These are phyloP conservation scores for Danio albolineatus DNA, from an alignment of 2,797 vertebrate genomes.

Conservation along the genomic window DNA sequence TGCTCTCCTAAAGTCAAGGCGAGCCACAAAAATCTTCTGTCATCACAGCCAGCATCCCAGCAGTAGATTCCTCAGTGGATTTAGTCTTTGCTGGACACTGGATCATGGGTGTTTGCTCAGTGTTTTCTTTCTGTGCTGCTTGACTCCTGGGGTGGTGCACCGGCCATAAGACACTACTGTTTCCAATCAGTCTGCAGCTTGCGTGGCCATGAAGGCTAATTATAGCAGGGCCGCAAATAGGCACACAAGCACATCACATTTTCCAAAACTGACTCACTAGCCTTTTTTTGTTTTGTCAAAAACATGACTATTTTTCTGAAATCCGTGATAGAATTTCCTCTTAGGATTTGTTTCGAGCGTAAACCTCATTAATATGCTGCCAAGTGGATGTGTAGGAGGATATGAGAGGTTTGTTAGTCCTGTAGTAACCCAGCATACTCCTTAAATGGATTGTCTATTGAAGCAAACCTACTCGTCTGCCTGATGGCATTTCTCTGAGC, in stretches of 20 bases:
- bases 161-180: constrained; percentile 73
- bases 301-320: constrained; percentile 20
- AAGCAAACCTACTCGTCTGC: constrained; percentile 63
- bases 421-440: constrained; percentile 24
- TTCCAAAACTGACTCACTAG: constrained; percentile 72
- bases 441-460: constrained; percentile 49
- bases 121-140: constrained; percentile 38
- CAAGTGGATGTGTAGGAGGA: constrained; percentile 32
- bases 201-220: constrained; percentile 78
- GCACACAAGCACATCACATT: constrained; percentile 77
- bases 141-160: constrained; percentile 29
- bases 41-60: constrained; percentile 10
- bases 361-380: not conserved
- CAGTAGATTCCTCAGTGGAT: not conserved
- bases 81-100: constrained; percentile 13
- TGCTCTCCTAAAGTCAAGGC: not conserved
- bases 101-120: constrained; percentile 8
- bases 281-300: constrained; percentile 61
- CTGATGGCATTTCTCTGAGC: constrained; percentile 49
- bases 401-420: constrained; percentile 40
- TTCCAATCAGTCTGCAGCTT: constrained; percentile 84
- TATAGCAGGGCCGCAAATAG: constrained; percentile 84
- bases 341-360: too few relatives aligned
- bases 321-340: not conserved
- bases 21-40: constrained; percentile 9